phyloP scores from a whole-genome alignment of 92 coral and sea anemone genomes.

The Virgularia gustaviana region DNA sequence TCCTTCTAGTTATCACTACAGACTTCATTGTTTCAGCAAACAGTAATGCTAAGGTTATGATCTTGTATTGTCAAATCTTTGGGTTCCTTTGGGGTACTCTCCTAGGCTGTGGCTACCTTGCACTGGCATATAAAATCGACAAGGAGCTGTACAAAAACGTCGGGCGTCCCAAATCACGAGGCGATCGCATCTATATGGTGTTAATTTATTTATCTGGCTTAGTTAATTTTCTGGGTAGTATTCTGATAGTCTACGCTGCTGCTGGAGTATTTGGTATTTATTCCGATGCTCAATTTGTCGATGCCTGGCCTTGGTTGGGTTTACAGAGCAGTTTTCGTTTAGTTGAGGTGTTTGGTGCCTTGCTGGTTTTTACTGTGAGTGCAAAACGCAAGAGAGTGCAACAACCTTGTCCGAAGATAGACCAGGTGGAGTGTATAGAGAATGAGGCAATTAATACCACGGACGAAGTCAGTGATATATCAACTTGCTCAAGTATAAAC shows the following conservation, averaged over 20 bases:
- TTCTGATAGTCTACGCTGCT: conserved; percentile 70
- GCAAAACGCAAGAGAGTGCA: conserved; percentile 84
- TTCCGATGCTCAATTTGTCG: conserved; percentile 70
- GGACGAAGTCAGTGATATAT: too few species aligned
- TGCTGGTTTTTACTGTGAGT: conserved; percentile 86
- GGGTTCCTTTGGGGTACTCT: conserved; percentile 70
- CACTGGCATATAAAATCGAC: conserved; percentile 78
- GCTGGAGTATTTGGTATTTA: conserved; percentile 83
- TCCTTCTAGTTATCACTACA: conserved; percentile 62
- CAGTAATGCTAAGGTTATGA: conserved; percentile 84
- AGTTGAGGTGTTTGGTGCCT: conserved; percentile 69
- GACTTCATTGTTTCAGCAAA: conserved; percentile 70
- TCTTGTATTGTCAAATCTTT: conserved; percentile 79
- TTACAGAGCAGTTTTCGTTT: conserved; percentile 70
- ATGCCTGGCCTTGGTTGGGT: conserved; percentile 87
- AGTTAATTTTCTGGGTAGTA: conserved; percentile 64
- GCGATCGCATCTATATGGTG: conserved; percentile 62
- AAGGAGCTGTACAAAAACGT: conserved; percentile 58
- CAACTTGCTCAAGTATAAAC: too few species aligned
- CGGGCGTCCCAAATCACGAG: conserved; percentile 66
- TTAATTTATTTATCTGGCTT: conserved; percentile 78
- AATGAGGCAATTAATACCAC: too few species aligned
- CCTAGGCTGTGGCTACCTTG: conserved; percentile 67
- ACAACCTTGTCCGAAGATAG: too few species aligned
- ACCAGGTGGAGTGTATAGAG: too few species aligned